These are phyloP conservation scores for Homarus gammarus DNA, from an alignment of 2,888 invertebrate genomes.

Conservation along the genomic window DNA sequence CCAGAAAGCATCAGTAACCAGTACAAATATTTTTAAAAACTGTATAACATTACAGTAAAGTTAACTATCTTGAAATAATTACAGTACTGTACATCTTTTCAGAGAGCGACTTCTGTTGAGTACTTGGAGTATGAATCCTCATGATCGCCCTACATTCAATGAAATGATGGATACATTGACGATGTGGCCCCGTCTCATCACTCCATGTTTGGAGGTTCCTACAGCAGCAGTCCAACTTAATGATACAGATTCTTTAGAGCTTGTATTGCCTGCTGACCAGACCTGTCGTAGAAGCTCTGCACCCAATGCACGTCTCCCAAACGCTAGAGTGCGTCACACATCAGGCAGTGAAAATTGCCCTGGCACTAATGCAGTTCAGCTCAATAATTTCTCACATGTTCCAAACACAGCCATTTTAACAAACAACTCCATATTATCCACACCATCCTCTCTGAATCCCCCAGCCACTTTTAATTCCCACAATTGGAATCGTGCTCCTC, in stretches of 20 bases:
- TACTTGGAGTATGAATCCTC: constrained; percentile 88
- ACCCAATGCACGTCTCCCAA: constrained; percentile 43
- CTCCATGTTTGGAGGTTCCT: constrained; percentile 89
- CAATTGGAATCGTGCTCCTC: constrained; percentile 59
- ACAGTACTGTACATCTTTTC: constrained; percentile 76
- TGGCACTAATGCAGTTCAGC: background rate
- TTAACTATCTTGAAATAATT: no score
- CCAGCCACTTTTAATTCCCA: constrained; percentile 12
- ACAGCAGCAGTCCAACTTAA: constrained; percentile 80
- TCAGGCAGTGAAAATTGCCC: constrained; percentile 18
- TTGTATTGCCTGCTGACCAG: constrained; percentile 45
- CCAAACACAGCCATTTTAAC: background rate
- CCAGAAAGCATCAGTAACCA: no score
- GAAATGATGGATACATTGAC: constrained; percentile 89
- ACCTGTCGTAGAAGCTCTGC: constrained; percentile 60
- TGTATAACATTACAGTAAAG: no score
- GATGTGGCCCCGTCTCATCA: constrained; percentile 87
- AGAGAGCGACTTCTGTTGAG: constrained; percentile 87
- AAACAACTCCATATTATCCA: constrained; percentile 7
- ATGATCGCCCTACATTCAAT: constrained; percentile 87
- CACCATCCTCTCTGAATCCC: constrained; percentile 22
- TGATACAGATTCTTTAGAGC: constrained; percentile 60
- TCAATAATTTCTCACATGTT: constrained; percentile 3
- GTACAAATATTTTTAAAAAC: no score
- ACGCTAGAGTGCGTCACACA: constrained; percentile 32